Evolutionary conservation across 2,888 invertebrate species (phyloP).

Genomic region (Malthinus seriepunctatus): DNA sequence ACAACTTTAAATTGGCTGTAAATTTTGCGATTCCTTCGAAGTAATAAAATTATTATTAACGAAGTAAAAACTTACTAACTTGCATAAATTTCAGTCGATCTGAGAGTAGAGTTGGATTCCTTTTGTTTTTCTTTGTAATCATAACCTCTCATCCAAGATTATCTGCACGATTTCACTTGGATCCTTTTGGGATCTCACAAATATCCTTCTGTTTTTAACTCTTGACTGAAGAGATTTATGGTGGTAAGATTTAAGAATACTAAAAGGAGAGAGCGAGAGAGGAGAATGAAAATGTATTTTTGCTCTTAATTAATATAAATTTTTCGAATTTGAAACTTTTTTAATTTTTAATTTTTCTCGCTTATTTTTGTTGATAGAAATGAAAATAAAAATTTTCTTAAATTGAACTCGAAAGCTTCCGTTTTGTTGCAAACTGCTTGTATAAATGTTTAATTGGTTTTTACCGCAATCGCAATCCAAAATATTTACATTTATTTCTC

Average conservation of each 20-base stretch:
- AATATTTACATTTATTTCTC: too few relatives aligned
- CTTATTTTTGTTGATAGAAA: too few relatives aligned
- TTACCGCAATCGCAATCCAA: too few relatives aligned
- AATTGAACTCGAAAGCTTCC: too few relatives aligned
- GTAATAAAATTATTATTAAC: too few relatives aligned
- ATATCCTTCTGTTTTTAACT: constrained; percentile 19
- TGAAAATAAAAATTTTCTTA: too few relatives aligned
- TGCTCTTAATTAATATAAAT: not conserved
- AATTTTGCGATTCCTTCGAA: too few relatives aligned
- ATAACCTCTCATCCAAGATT: constrained; percentile 25
- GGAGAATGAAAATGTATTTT: constrained; percentile 8
- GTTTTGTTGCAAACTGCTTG: too few relatives aligned
- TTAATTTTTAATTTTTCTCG: constrained; percentile 12
- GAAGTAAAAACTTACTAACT: too few relatives aligned
- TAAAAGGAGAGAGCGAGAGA: not conserved
- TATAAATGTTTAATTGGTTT: too few relatives aligned
- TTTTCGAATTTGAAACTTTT: constrained; percentile 9
- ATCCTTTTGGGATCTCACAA: constrained; percentile 24
- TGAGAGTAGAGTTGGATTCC: not conserved
- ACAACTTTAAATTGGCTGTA: too few relatives aligned
- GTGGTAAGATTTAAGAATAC: constrained; percentile 2
- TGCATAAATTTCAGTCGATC: not conserved
- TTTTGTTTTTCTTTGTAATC: constrained; percentile 11
- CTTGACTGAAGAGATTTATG: constrained; percentile 19
- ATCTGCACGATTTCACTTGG: constrained; percentile 25